Conservation (phyloP, 2,888 invertebrate species). For the Synergus umbraculus region DNA sequence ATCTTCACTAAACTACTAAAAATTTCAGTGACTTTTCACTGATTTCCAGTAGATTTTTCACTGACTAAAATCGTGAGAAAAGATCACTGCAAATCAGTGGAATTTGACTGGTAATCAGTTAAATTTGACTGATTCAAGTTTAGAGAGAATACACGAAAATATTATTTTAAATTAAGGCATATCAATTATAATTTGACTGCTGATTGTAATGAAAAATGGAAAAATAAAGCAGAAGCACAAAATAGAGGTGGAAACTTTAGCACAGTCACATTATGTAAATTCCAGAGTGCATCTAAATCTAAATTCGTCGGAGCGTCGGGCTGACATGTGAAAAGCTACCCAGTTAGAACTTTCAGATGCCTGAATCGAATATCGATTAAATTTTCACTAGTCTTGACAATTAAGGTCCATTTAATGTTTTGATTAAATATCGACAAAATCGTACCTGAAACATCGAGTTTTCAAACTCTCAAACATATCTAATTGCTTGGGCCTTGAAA, state of each 20-base stretch:
- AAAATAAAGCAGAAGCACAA: not conserved
- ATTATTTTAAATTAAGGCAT: not conserved
- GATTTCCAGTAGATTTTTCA: too few species aligned
- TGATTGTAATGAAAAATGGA: not conserved
- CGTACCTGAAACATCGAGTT: not conserved
- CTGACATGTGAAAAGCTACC: constrained; percentile 12
- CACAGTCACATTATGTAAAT: not conserved
- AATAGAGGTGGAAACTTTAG: not conserved
- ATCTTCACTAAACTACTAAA: too few species aligned
- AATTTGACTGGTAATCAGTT: too few species aligned
- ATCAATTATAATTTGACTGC: not conserved
- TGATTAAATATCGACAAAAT: not conserved
- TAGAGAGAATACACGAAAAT: too few species aligned
- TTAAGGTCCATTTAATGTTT: constrained; percentile 1
- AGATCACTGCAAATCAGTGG: too few species aligned
- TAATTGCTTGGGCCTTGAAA: not conserved
- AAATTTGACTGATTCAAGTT: too few species aligned
- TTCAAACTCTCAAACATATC: not conserved
- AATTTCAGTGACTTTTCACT: too few species aligned
- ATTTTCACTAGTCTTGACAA: constrained; percentile 1
- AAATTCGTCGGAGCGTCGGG: constrained; percentile 12
- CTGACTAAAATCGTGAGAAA: too few species aligned
- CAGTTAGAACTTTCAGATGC: constrained; percentile 9
- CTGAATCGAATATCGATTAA: constrained; percentile 9
- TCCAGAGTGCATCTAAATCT: constrained; percentile 9